Evolutionary conservation across 2,113 vertebrate genomes (phyloP).

Genomic region (Lampris megalopsis): DNA sequence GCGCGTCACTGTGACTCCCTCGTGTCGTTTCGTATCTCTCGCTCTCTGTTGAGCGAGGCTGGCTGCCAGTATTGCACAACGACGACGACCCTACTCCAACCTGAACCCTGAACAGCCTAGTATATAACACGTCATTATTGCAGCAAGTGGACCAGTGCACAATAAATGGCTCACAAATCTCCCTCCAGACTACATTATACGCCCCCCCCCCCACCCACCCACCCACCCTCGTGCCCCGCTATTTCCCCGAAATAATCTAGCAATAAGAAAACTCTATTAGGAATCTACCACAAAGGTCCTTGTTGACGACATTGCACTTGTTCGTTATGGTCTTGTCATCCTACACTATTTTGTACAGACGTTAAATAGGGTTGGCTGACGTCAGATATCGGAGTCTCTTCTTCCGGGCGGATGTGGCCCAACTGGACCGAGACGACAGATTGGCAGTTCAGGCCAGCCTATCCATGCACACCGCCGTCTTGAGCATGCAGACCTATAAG

Average conservation of each 20-base stretch:
- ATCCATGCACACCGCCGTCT: slow-evolving; percentile 45
- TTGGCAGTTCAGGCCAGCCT: background rate
- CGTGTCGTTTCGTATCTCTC: slow-evolving; percentile 31
- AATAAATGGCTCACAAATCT: slow-evolving; percentile 46
- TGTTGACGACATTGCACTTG: background rate
- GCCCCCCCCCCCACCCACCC: background rate
- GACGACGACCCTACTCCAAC: slow-evolving; percentile 25
- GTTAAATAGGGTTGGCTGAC: no score
- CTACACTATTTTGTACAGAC: no score
- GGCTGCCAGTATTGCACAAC: slow-evolving; percentile 64
- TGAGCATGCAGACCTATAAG: slow-evolving; percentile 62
- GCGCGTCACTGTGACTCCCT: slow-evolving; percentile 61
- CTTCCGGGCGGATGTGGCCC: no score
- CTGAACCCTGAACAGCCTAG: slow-evolving; percentile 24
- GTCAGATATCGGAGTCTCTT: no score
- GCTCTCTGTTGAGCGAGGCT: slow-evolving; percentile 29
- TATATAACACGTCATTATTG: slow-evolving; percentile 37
- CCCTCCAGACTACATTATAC: background rate
- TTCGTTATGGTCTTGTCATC: no score
- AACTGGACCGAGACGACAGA: background rate
- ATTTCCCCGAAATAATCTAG: no score
- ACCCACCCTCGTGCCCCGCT: background rate
- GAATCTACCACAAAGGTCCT: background rate
- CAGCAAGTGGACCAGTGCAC: slow-evolving; percentile 9
- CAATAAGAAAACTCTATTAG: no score